A percentile compares a stretch with the other conserved stretches of the same genome.
phyloP scores from a whole-genome alignment of 2,888 invertebrate genomes.

The Plebejus melissa region DNA sequence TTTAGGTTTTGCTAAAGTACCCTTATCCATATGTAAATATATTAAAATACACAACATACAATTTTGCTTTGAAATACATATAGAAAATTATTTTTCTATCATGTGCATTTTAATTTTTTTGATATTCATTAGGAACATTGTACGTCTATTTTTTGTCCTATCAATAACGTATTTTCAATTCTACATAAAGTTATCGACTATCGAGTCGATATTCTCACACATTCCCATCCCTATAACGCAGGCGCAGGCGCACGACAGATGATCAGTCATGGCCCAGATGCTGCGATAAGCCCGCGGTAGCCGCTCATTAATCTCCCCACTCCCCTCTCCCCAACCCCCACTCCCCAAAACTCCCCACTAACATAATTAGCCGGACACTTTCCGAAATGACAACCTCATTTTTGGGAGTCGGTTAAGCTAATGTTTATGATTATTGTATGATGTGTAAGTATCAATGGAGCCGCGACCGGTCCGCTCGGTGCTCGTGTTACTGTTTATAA shows the following conservation, averaged over 20 bases:
- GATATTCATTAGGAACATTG: no score
- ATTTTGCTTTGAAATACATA: no score
- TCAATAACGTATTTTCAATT: no score
- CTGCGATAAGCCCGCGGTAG: constrained; percentile 74
- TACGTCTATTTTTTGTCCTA: no score
- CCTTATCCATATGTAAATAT: no score
- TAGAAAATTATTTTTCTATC: no score
- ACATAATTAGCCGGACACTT: constrained; percentile 73
- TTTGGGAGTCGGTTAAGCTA: constrained; percentile 27
- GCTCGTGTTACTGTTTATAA: constrained; percentile 12
- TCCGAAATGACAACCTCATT: constrained; percentile 62
- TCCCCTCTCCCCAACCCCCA: constrained; percentile 61
- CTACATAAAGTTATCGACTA: no score
- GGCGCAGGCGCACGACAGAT: constrained; percentile 77
- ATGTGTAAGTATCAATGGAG: not conserved
- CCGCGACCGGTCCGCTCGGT: not conserved
- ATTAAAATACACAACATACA: no score
- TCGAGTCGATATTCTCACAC: constrained; percentile 29
- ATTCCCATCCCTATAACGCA: constrained; percentile 54
- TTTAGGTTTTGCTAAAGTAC: no score
- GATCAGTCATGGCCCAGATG: constrained; percentile 78
- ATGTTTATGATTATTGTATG: constrained; percentile 14
- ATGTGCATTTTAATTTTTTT: no score
- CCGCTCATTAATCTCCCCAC: constrained; percentile 77
- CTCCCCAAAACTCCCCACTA: constrained; percentile 48